These are phyloP conservation scores for Hanleya hanleyi DNA, from an alignment of 2,888 invertebrate species.

Conservation along the genomic window DNA sequence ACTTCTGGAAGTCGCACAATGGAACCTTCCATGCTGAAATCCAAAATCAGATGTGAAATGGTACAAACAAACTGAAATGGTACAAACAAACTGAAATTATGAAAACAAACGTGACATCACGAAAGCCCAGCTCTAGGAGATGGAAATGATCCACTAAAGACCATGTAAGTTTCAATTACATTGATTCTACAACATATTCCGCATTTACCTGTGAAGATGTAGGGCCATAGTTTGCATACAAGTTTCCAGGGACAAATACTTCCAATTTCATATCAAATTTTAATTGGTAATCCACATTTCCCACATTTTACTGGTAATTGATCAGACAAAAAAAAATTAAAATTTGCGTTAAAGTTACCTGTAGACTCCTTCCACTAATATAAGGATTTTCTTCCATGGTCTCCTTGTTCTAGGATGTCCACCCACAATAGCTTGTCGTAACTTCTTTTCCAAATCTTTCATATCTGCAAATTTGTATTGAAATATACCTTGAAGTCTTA, in stretches of 20 bases:
- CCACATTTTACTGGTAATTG: too few species aligned
- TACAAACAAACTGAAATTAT: background rate
- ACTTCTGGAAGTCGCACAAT: conserved; percentile 91
- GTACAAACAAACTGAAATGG: background rate
- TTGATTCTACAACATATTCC: background rate
- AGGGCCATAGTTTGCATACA: too few species aligned
- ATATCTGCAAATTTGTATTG: too few species aligned
- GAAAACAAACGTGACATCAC: too few species aligned
- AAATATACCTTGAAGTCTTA: too few species aligned
- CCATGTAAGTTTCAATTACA: too few species aligned
- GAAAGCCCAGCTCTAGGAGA: too few species aligned
- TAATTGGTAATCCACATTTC: too few species aligned
- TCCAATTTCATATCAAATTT: too few species aligned
- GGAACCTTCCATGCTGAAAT: conserved; percentile 94
- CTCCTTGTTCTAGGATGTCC: conserved; percentile 84
- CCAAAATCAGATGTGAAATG: background rate
- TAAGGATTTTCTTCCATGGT: conserved; percentile 93
- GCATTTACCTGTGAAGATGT: background rate
- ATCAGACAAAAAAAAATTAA: too few species aligned
- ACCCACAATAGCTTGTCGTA: conserved; percentile 83
- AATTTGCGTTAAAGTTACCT: conserved; percentile 76
- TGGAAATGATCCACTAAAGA: too few species aligned
- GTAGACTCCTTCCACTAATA: conserved; percentile 96
- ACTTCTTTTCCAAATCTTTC: conserved; percentile 85
- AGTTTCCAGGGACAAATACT: too few species aligned